Percentiles rank a stretch among this genome's conserved stretches.
These are phyloP conservation scores for Dryobotodes eremita DNA, from an alignment of 2,888 invertebrate species.

Conservation along the genomic window DNA sequence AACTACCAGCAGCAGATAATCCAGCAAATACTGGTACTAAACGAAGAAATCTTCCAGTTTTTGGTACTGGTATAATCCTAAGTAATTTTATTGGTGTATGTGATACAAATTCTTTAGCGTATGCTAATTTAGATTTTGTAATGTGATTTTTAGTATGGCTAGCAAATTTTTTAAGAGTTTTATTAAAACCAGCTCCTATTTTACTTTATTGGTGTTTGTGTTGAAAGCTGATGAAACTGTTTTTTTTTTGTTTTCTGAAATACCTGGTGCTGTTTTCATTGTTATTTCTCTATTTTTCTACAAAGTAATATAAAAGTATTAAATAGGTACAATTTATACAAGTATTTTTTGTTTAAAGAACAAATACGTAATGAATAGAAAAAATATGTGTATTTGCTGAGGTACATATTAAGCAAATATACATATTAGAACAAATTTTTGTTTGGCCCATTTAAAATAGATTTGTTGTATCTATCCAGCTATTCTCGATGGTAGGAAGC, in stretches of 20 bases:
- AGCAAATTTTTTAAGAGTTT: not conserved
- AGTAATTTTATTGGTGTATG: not conserved
- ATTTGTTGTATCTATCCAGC: slow-evolving; percentile 2
- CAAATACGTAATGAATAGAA: slow-evolving; percentile 1
- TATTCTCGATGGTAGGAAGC: slow-evolving; percentile 1
- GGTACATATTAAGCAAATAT: no score
- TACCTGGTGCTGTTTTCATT: not conserved
- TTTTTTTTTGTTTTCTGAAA: not conserved
- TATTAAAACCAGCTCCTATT: not conserved
- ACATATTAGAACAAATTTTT: not conserved
- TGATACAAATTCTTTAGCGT: not conserved
- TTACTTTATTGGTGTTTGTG: not conserved
- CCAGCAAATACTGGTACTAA: not conserved
- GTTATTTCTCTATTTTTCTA: not conserved
- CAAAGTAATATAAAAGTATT: not conserved
- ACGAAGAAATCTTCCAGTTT: no score
- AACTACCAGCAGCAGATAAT: slow-evolving; percentile 10
- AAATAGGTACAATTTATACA: not conserved
- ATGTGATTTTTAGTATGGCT: not conserved
- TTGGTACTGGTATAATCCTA: no score
- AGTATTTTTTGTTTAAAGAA: not conserved
- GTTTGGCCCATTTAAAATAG: not conserved
- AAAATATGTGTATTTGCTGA: slow-evolving; percentile 2
- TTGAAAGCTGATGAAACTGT: not conserved
- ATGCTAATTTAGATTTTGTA: not conserved